Percentiles rank a stretch among this genome's conserved stretches.
phyloP scores from a whole-genome alignment of 1,140 invertebrate species.

The Cyclargus thomasi region DNA sequence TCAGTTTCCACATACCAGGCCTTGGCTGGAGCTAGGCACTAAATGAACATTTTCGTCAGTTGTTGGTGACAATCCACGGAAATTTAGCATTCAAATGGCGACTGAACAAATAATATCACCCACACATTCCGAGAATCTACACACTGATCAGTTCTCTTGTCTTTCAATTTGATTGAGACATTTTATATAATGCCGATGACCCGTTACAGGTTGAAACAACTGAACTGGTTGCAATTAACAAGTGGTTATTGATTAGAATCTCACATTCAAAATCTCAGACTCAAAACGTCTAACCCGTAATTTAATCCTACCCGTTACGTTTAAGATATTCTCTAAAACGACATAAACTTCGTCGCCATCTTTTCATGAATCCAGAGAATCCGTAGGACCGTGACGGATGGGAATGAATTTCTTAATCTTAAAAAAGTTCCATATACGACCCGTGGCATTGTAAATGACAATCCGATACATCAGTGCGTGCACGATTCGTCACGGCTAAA shows the following conservation, averaged over 20 bases:
- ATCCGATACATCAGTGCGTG: constrained; percentile 38
- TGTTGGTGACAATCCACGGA: background rate
- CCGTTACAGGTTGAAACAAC: no score
- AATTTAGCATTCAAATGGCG: background rate
- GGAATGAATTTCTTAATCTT: constrained; percentile 8
- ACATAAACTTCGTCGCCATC: background rate
- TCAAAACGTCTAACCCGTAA: no score
- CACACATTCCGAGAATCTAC: no score
- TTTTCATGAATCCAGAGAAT: background rate
- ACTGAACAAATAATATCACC: background rate
- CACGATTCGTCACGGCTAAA: constrained; percentile 40
- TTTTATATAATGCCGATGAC: no score
- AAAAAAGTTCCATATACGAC: constrained; percentile 5
- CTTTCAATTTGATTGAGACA: no score
- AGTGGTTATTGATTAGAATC: no score
- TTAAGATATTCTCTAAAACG: background rate
- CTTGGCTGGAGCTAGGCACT: background rate
- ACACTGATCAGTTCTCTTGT: no score
- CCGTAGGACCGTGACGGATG: background rate
- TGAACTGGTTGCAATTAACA: no score
- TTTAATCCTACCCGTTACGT: background rate
- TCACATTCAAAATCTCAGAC: background rate
- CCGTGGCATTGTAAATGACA: constrained; percentile 20
- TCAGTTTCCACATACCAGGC: background rate
- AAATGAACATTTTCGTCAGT: background rate